These are phyloP conservation scores for Plectropomus leopardus DNA, from an alignment of 2,113 vertebrate species.

Conservation along the genomic window DNA sequence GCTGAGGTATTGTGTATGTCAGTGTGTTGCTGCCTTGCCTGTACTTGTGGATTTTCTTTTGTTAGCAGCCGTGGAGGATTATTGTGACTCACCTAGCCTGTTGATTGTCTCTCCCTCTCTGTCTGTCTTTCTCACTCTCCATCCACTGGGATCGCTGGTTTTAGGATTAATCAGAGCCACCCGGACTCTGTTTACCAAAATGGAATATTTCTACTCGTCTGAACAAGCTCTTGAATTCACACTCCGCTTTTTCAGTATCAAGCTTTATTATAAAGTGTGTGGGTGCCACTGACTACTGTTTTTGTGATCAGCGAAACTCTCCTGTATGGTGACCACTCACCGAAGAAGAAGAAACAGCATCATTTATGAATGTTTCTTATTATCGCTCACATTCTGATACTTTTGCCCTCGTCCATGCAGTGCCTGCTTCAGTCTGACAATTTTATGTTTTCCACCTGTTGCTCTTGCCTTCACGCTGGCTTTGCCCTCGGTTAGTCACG, in stretches of 20 bases:
- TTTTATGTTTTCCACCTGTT: slow-evolving; percentile 74
- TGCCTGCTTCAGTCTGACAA: slow-evolving; percentile 28
- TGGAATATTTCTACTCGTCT: slow-evolving; percentile 46
- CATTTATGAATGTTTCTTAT: slow-evolving; percentile 35
- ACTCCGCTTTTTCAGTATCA: background rate
- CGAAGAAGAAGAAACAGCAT: background rate
- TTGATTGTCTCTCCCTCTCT: slow-evolving; percentile 42
- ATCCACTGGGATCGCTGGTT: slow-evolving; percentile 36
- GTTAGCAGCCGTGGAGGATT: slow-evolving; percentile 45
- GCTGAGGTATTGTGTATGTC: slow-evolving; percentile 56
- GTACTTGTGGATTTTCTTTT: slow-evolving; percentile 68
- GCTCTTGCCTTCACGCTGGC: slow-evolving; percentile 42
- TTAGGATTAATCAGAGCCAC: slow-evolving; percentile 57
- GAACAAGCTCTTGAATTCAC: slow-evolving; percentile 32
- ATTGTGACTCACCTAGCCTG: slow-evolving; percentile 62
- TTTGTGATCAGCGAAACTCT: slow-evolving; percentile 15
- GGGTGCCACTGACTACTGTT: slow-evolving; percentile 4
- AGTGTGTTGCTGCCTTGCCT: slow-evolving; percentile 60
- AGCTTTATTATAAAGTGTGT: slow-evolving; percentile 26
- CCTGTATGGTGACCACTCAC: slow-evolving; percentile 5
- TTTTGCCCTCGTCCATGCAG: slow-evolving; percentile 7
- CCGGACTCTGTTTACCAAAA: slow-evolving; percentile 37
- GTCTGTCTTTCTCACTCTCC: slow-evolving; percentile 17
- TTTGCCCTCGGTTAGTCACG: slow-evolving; percentile 59
- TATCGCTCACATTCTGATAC: slow-evolving; percentile 6